phyloP scores from a whole-genome alignment of 2,888 invertebrate genomes.

The Himalopsyche anomala region DNA sequence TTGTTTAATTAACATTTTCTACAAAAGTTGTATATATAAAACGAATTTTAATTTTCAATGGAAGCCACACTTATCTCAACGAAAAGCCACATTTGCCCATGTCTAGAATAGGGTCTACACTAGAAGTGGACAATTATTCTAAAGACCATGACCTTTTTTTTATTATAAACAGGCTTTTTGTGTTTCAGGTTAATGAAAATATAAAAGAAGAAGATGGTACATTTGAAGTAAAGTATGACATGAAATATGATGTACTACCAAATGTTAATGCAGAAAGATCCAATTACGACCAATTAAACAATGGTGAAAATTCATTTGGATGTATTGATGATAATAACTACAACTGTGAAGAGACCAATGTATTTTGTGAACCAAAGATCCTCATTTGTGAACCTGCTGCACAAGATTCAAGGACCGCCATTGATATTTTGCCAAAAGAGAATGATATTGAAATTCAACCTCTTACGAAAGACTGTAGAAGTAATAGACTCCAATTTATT shows the following conservation, averaged over 20 bases:
- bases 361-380: background rate
- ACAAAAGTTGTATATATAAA: no score
- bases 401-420: no score
- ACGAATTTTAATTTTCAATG: no score
- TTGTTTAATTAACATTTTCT: no score
- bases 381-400: background rate
- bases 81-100: no score
- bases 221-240: slow-evolving; percentile 50
- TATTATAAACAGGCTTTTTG: no score
- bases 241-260: slow-evolving; percentile 48
- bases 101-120: no score
- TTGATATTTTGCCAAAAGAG: background rate
- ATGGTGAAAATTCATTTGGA: background rate
- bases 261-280: background rate
- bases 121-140: no score
- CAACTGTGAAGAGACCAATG: background rate
- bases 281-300: background rate
- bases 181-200: slow-evolving; percentile 43
- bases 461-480: background rate
- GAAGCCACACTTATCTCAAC: no score
- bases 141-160: no score
- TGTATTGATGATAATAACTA: background rate
- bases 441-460: slow-evolving; percentile 5
- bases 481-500: background rate
- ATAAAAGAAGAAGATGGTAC: slow-evolving; percentile 55